Evolutionary conservation across 2,797 vertebrate genomes (phyloP).

Genomic region (Nyctalus aviator): DNA sequence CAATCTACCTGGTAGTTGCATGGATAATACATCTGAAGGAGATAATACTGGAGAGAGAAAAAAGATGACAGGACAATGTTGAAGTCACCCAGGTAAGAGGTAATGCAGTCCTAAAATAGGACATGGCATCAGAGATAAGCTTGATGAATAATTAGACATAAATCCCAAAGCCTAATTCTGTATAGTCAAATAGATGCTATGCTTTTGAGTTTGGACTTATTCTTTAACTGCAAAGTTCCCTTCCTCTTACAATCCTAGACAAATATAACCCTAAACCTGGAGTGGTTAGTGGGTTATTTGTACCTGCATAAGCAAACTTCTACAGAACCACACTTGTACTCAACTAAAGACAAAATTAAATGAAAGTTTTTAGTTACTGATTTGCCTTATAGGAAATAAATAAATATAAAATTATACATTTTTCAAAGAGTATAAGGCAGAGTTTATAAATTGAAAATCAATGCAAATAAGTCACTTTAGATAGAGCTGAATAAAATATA

Average conservation of each 20-base stretch:
- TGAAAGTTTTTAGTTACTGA: background rate
- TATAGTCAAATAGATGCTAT: background rate
- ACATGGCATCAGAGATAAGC: background rate
- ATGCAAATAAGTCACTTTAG: background rate
- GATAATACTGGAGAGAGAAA: background rate
- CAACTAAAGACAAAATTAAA: background rate
- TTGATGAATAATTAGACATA: background rate
- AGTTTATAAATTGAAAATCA: background rate
- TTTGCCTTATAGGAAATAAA: background rate
- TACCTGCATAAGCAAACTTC: background rate
- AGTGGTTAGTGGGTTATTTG: background rate
- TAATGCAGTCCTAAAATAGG: background rate
- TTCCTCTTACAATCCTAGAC: background rate
- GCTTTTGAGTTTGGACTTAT: background rate
- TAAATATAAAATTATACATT: background rate
- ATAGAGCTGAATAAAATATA: constrained; percentile 22
- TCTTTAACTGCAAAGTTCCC: background rate
- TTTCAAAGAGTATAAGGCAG: background rate
- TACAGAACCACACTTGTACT: background rate
- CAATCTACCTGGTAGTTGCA: background rate
- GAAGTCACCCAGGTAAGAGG: background rate
- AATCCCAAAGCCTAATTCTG: background rate
- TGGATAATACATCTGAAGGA: background rate
- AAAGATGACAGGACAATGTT: background rate
- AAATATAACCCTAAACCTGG: background rate